A percentile compares a stretch with the other conserved stretches of the same genome.
phyloP scores from a whole-genome alignment of 2,888 invertebrate genomes.

The Drosophila helvetica region DNA sequence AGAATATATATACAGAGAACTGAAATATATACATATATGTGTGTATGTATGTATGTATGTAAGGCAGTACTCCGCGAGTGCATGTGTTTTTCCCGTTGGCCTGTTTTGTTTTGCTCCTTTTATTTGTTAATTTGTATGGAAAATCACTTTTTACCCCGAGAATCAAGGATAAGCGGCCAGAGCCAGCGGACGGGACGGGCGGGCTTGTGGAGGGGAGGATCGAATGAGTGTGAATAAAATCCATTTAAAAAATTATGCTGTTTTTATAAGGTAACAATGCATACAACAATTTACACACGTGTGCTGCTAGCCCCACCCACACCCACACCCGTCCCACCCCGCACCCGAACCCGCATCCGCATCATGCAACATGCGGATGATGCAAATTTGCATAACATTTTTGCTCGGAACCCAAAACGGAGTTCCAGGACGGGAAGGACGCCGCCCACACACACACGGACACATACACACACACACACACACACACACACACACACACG shows the following conservation, averaged over 20 bases:
- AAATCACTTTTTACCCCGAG: constrained; percentile 70
- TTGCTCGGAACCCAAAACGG: constrained; percentile 56
- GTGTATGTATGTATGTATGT: constrained; percentile 9
- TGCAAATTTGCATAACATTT: constrained; percentile 78
- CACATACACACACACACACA: constrained; percentile 20
- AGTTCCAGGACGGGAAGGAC: constrained; percentile 32
- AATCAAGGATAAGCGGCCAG: constrained; percentile 16
- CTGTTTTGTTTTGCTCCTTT: constrained; percentile 37
- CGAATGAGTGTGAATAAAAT: constrained; percentile 52
- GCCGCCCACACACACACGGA: constrained; percentile 1
- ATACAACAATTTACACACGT: constrained; percentile 79
- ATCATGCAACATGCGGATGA: constrained; percentile 40
- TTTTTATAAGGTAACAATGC: constrained; percentile 80
- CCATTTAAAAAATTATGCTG: constrained; percentile 79
- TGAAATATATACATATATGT: constrained; percentile 5
- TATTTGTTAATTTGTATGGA: constrained; percentile 80
- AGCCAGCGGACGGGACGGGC: not conserved
- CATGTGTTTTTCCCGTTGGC: constrained; percentile 20
- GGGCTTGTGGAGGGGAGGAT: not conserved
- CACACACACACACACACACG: constrained; percentile 10
- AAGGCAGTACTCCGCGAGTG: constrained; percentile 24
- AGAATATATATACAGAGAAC: constrained; percentile 11
- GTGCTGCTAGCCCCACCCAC: constrained; percentile 7
- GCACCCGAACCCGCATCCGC: constrained; percentile 10
- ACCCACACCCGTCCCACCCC: too few relatives aligned